Base-by-base conservation (phyloP, 2,797 vertebrate genomes). In the Gobionotothen gibberifrons region DNA sequence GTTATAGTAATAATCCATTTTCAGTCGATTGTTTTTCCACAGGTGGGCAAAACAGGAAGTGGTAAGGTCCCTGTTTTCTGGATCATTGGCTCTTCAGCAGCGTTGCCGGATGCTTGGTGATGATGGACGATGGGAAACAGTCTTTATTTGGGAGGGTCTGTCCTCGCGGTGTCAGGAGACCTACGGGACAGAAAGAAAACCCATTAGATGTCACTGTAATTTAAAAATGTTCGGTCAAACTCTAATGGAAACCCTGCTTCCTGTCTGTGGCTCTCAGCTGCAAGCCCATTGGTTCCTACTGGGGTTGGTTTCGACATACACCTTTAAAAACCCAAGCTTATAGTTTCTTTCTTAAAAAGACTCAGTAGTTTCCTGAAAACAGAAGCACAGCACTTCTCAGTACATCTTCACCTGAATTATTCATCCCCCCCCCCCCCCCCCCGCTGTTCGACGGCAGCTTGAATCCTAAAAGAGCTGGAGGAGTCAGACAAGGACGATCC, bases 131-230 rank as follows among this genome's bases (percentile, higher is more conserved):
- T 85, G 90, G 90, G 72, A 92, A 76, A 78, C 89, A 83, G 87
- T 85, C 36, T 65, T 63, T 94, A 92, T 93, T 90, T 86, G 88
- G 92, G 94, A 92, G 90, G 82, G 89, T 91, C 77, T 79, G 90
- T 92, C 92, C 92, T 92, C 86, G 55, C 90, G 93, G 87, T 94
- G 97, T 98, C 97, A 97, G 96, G 97, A 98, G 92, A 98, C 97
- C 97, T 99, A 94, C 22, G 73, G 52, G 64, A 75, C 32, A 72
- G n/a, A 65, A 61, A 48, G 16, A 40, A 10, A 19, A 39, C 13
- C 9, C 32, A 8, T 36, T 36, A 36, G 32, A 36, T 36, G 36
- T 36, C 32, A 36, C 1, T 9, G 32, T 36, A 9, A 36, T 36
- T 36, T 36, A 7, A 9, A 36, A 2, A 36, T 0, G 1, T 8